Evolutionary conservation across 2,888 invertebrate species (phyloP).

Genomic region (Euzetes globulus): DNA sequence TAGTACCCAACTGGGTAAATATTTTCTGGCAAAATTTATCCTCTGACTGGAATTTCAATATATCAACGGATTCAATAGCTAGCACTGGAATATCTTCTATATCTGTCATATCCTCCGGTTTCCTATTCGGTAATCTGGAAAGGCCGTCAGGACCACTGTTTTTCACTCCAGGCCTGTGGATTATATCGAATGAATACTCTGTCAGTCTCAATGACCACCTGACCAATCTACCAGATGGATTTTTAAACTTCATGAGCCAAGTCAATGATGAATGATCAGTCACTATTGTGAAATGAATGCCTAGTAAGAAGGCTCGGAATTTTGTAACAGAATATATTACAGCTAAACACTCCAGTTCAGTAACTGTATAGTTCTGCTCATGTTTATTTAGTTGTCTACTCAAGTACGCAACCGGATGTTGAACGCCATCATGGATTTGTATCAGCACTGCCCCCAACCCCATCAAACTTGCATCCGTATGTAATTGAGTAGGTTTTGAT

Average conservation of each 20-base stretch:
- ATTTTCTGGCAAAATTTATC: neutral
- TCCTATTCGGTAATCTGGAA: conserved; percentile 42
- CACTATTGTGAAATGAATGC: conserved; percentile 44
- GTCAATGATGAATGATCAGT: conserved; percentile 51
- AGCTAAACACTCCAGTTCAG: conserved; percentile 48
- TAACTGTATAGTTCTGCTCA: conserved; percentile 48
- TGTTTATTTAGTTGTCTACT: conserved; percentile 44
- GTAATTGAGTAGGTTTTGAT: conserved; percentile 39
- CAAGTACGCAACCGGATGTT: conserved; percentile 42
- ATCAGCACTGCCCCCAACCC: neutral
- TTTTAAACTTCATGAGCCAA: conserved; percentile 49
- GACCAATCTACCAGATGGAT: conserved; percentile 48
- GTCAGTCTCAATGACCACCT: conserved; percentile 50
- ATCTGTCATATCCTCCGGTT: neutral
- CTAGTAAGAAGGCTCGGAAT: conserved; percentile 48
- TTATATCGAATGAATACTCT: conserved; percentile 46
- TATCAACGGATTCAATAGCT: neutral
- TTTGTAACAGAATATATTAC: conserved; percentile 47
- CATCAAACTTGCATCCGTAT: neutral
- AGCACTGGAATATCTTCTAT: neutral
- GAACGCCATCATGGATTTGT: conserved; percentile 22
- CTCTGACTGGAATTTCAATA: neutral
- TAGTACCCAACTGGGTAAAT: neutral
- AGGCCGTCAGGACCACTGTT: conserved; percentile 48
- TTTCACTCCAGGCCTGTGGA: conserved; percentile 46